Evolutionary conservation across 2,797 vertebrate species (phyloP).

Genomic region (Eulemur coronatus): DNA sequence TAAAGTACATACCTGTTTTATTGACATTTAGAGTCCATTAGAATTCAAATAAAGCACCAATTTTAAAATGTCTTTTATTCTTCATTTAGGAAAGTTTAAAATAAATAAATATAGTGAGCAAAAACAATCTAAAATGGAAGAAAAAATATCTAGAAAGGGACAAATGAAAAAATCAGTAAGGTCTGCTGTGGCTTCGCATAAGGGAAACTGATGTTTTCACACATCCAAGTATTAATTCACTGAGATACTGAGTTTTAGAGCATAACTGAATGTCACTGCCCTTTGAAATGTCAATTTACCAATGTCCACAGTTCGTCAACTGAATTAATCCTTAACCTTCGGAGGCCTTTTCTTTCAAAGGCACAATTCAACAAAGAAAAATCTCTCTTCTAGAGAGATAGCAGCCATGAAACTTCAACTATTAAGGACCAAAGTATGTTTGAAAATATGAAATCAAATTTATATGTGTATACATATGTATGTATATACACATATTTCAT

Average conservation of each 20-base stretch:
- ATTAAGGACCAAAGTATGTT: not conserved
- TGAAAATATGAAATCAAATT: not conserved
- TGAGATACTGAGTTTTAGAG: not conserved
- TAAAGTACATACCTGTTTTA: not conserved
- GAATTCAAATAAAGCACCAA: not conserved
- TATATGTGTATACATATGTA: accelerated
- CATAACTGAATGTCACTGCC: constrained; percentile 8
- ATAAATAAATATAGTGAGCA: not conserved
- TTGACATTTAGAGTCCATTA: not conserved
- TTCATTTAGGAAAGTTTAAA: not conserved
- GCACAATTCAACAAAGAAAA: not conserved
- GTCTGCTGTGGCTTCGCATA: not conserved
- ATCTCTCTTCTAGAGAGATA: not conserved
- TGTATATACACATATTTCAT: not conserved
- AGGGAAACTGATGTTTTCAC: not conserved
- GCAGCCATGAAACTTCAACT: not conserved
- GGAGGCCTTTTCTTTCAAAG: not conserved
- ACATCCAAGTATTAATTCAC: not conserved
- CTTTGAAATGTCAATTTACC: constrained; percentile 53
- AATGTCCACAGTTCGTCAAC: constrained; percentile 54
- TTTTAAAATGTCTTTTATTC: not conserved
- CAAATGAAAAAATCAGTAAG: not conserved
- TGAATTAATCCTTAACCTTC: constrained; percentile 38
- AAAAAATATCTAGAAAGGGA: not conserved
- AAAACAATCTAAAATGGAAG: not conserved